phyloP scores from a whole-genome alignment of 2,113 vertebrate genomes.

The Colius striatus region DNA sequence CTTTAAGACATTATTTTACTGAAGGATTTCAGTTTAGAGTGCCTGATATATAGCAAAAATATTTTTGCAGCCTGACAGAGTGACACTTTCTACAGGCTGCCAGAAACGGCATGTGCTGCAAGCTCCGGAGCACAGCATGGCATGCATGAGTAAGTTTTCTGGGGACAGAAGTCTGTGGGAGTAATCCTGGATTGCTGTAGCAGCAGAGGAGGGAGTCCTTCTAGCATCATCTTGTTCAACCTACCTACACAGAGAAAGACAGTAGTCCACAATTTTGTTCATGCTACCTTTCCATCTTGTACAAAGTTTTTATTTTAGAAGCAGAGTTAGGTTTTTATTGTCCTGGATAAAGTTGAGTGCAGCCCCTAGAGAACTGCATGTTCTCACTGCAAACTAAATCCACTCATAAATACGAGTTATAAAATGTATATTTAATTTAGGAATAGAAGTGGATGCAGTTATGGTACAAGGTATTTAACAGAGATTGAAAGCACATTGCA shows the following conservation, averaged over 20 bases:
- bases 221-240: background rate
- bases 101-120: too few species aligned
- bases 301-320: background rate
- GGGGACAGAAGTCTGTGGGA: rapidly evolving
- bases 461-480: background rate
- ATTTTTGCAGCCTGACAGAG: too few species aligned
- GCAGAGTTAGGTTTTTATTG: conserved; percentile 7
- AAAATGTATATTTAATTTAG: background rate
- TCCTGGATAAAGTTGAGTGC: background rate
- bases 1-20: too few species aligned
- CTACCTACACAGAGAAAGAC: background rate
- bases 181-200: background rate
- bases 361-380: background rate
- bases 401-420: conserved; percentile 40
- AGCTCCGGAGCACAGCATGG: too few species aligned
- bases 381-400: conserved; percentile 22
- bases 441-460: background rate
- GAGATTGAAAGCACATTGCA: conserved; percentile 43
- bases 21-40: too few species aligned
- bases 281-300: background rate
- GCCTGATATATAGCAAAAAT: too few species aligned
- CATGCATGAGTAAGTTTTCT: background rate
- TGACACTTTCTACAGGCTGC: too few species aligned
- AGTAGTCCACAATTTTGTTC: background rate
- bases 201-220: background rate